Conservation (phyloP, 2,113 vertebrate species). For the Galemys pyrenaicus region DNA sequence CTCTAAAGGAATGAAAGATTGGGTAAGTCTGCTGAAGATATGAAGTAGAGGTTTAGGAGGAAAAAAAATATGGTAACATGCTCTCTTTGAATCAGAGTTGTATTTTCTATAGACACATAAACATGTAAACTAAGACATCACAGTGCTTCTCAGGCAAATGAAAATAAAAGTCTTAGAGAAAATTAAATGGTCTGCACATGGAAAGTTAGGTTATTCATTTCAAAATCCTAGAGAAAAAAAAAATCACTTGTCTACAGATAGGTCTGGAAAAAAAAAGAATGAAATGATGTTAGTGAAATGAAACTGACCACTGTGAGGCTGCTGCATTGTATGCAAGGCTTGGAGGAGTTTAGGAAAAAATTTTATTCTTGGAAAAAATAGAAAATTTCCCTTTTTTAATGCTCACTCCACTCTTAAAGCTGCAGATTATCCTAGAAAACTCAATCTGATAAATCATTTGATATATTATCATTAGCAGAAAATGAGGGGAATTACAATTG, state of each 20-base stretch:
- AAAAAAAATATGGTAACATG: slow-evolving; percentile 83
- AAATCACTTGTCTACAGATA: slow-evolving; percentile 87
- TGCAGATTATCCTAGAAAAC: slow-evolving; percentile 90
- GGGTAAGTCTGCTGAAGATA: slow-evolving; percentile 85
- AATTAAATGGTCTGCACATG: slow-evolving; percentile 88
- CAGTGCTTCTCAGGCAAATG: slow-evolving; percentile 85
- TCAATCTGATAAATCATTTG: not conserved
- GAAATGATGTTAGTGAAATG: slow-evolving; percentile 87
- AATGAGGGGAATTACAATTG: not conserved
- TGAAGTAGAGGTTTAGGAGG: slow-evolving; percentile 83
- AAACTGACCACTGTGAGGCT: slow-evolving; percentile 91
- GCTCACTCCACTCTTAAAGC: slow-evolving; percentile 82
- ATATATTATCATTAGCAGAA: not conserved
- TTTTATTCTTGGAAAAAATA: slow-evolving; percentile 65
- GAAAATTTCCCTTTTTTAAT: slow-evolving; percentile 63
- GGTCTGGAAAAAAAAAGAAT: slow-evolving; percentile 88
- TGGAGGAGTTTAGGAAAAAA: slow-evolving; percentile 83
- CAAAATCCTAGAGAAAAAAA: slow-evolving; percentile 80
- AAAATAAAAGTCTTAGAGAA: slow-evolving; percentile 77
- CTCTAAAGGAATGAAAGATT: slow-evolving; percentile 85
- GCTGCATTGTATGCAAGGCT: slow-evolving; percentile 92
- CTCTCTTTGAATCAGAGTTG: slow-evolving; percentile 82
- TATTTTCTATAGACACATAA: slow-evolving; percentile 85
- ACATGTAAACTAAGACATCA: slow-evolving; percentile 91
- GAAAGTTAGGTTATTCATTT: slow-evolving; percentile 86